phyloP scores from a whole-genome alignment of 1,140 invertebrate genomes.

The Drosophila punjabiensis region DNA sequence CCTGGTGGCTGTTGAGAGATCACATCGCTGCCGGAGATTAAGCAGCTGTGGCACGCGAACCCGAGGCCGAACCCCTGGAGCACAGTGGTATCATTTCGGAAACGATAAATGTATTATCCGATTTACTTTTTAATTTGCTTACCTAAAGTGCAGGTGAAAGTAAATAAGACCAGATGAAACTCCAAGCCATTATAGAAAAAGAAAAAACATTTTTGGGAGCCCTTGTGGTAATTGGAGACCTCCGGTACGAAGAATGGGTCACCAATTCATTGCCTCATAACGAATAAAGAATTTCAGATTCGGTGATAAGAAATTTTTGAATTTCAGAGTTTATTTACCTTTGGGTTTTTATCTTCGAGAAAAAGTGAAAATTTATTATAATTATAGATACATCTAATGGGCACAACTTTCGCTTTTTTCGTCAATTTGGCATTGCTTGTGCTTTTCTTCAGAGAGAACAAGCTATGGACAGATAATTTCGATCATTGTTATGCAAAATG shows the following conservation, averaged over 20 bases:
- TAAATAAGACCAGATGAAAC: conserved; percentile 14
- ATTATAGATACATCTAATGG: conserved; percentile 53
- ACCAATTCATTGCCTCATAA: conserved; percentile 11
- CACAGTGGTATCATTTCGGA: conserved; percentile 33
- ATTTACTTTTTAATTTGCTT: conserved; percentile 29
- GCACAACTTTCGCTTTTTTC: conserved; percentile 54
- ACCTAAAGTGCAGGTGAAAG: conserved; percentile 39
- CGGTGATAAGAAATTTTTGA: not conserved
- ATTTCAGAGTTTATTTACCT: conserved; percentile 38
- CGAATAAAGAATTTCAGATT: conserved; percentile 26
- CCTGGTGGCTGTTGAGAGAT: conserved; percentile 22
- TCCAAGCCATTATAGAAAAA: not conserved
- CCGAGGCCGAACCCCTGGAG: conserved; percentile 14
- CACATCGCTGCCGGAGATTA: conserved; percentile 19
- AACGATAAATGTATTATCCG: conserved; percentile 10
- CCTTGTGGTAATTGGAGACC: conserved; percentile 3
- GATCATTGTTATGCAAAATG: conserved; percentile 43
- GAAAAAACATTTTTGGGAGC: not conserved
- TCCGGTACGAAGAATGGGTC: not conserved
- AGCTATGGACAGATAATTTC: conserved; percentile 34
- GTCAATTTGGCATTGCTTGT: conserved; percentile 49
- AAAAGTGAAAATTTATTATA: conserved; percentile 56
- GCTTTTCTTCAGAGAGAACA: conserved; percentile 36
- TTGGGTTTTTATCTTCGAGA: conserved; percentile 11
- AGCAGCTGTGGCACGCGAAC: conserved; percentile 12